A percentile compares a stretch with the other conserved stretches of the same genome.
Conservation (phyloP, 2,113 vertebrate species). For the Lophura nycthemera region DNA sequence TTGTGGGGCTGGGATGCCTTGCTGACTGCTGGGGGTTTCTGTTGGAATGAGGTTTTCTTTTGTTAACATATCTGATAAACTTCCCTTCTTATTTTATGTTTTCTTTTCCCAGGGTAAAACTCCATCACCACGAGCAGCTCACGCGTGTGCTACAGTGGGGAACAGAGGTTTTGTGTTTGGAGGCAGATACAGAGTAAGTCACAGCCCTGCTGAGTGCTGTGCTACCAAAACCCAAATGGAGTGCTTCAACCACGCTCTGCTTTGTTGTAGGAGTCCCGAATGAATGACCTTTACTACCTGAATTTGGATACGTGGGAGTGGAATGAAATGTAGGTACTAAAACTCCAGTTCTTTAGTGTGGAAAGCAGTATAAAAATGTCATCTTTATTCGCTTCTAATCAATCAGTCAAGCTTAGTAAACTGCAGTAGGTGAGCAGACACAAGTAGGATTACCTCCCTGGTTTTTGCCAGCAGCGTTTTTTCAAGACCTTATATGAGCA, state of each 20-base stretch:
- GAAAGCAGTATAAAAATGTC: background rate
- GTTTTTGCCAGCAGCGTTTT: background rate
- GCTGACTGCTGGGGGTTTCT: too few species aligned
- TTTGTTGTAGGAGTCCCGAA: conserved; percentile 85
- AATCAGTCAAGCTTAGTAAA: background rate
- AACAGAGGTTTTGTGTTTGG: conserved; percentile 95
- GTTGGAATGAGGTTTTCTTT: too few species aligned
- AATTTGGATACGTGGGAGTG: conserved; percentile 95
- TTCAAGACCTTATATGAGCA: accelerated
- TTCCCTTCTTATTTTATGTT: accelerated
- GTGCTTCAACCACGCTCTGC: background rate
- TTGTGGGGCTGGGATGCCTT: background rate
- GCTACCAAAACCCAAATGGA: background rate
- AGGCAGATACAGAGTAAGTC: conserved; percentile 89
- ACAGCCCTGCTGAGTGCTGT: accelerated
- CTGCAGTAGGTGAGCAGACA: too few species aligned
- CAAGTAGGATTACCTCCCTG: background rate
- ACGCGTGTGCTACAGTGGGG: conserved; percentile 91
- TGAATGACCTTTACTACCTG: conserved; percentile 94
- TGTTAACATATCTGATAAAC: background rate
- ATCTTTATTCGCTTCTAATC: background rate
- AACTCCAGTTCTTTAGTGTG: background rate
- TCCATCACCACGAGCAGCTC: conserved; percentile 92
- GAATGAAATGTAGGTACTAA: conserved; percentile 90
- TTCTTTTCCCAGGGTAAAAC: conserved; percentile 83